Evolutionary conservation across 2,888 invertebrate species (phyloP).

Genomic region (Diarsia rubi): DNA sequence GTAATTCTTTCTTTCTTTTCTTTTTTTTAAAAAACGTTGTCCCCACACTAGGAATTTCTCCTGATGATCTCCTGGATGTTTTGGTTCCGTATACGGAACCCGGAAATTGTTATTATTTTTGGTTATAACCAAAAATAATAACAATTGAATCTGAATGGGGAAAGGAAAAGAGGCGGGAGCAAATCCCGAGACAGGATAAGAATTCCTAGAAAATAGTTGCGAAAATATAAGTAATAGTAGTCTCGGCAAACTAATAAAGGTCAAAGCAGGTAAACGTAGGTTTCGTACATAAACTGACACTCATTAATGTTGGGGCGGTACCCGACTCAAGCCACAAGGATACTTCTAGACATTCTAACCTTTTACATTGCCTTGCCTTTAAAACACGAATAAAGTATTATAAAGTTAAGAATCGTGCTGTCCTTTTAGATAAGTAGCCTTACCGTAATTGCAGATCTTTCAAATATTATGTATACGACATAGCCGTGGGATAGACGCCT

Average conservation of each 20-base stretch:
- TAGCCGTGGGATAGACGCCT: neutral
- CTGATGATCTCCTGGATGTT: too few species aligned
- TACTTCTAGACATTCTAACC: conserved; percentile 43
- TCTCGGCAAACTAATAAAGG: neutral
- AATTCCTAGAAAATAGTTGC: neutral
- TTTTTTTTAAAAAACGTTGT: too few species aligned
- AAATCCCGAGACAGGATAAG: neutral
- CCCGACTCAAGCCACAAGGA: conserved; percentile 33
- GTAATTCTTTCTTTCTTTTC: too few species aligned
- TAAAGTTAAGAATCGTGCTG: conserved; percentile 35
- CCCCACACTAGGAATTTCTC: too few species aligned
- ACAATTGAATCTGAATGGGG: neutral
- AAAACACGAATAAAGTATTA: conserved; percentile 42
- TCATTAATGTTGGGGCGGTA: conserved; percentile 43
- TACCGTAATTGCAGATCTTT: conserved; percentile 27
- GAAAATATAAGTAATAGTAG: conserved; percentile 3
- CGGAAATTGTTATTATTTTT: too few species aligned
- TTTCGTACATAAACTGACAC: conserved; percentile 29
- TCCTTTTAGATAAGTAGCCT: conserved; percentile 35
- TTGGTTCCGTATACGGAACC: neutral
- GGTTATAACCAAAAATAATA: neutral
- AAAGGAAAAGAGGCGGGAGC: conserved; percentile 11
- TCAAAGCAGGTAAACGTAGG: conserved; percentile 7
- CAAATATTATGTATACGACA: conserved; percentile 25
- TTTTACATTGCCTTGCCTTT: conserved; percentile 43